Evolutionary conservation across 1,140 invertebrate species (phyloP).

Genomic region (Brachionus rubens): DNA sequence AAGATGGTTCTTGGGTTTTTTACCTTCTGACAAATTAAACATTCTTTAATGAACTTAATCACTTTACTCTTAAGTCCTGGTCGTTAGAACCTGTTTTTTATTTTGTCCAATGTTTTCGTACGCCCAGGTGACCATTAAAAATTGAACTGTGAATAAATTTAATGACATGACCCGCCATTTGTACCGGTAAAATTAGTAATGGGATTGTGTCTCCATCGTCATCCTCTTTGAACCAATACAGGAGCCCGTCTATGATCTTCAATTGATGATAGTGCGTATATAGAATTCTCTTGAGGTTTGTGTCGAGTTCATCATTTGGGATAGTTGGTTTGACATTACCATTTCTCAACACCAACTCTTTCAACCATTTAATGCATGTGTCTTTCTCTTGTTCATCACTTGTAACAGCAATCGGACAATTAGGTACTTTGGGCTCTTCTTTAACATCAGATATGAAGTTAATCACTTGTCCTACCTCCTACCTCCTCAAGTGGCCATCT

Average conservation of each 20-base stretch:
- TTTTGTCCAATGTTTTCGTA: not conserved
- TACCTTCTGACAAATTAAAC: slow-evolving; percentile 39
- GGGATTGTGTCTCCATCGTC: not conserved
- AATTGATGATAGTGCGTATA: not conserved
- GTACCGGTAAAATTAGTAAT: not conserved
- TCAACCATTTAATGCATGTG: not conserved
- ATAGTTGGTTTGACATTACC: not conserved
- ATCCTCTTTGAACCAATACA: slow-evolving; percentile 10
- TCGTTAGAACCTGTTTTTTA: not conserved
- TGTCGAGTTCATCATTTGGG: not conserved
- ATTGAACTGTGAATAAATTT: not conserved
- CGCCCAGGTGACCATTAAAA: slow-evolving; percentile 36
- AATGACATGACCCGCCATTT: not conserved
- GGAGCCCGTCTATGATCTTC: not conserved
- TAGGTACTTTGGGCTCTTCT: not conserved
- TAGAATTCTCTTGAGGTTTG: not conserved
- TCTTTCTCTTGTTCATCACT: not conserved
- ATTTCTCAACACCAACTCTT: not conserved
- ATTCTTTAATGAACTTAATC: not conserved
- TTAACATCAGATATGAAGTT: not conserved
- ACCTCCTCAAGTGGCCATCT: slow-evolving; percentile 1
- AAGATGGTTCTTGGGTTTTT: not conserved
- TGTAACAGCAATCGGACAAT: not conserved
- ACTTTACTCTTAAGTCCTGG: not conserved
- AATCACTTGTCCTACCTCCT: not conserved